Evolutionary conservation across 2,113 vertebrate genomes (phyloP).

Genomic region (Lagopus leucura): DNA sequence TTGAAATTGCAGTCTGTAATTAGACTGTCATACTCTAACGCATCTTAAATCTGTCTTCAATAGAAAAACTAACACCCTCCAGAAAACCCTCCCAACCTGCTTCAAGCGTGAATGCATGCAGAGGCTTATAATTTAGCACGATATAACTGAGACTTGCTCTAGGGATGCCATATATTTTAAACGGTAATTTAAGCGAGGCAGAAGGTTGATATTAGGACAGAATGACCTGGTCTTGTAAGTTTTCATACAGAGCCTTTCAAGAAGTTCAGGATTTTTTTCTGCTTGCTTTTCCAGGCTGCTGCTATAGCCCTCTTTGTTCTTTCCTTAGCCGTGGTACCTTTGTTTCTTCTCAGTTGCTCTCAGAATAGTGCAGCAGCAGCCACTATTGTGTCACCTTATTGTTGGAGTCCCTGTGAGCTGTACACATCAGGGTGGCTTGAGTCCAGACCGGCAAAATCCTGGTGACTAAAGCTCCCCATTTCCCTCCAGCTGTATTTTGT

Average conservation of each 20-base stretch:
- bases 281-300: background rate
- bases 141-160: background rate
- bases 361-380: background rate
- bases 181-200: background rate
- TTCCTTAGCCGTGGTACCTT: background rate
- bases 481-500: background rate
- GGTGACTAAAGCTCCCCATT: background rate
- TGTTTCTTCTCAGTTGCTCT: background rate
- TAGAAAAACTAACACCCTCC: background rate
- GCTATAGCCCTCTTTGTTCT: background rate
- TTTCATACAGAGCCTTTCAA: background rate
- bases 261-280: background rate
- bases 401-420: background rate
- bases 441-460: background rate
- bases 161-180: background rate
- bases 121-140: background rate
- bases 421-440: background rate
- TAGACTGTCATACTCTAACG: constrained; percentile 48
- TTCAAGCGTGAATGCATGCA: background rate
- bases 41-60: constrained; percentile 44
- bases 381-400: background rate
- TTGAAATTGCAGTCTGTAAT: constrained; percentile 60
- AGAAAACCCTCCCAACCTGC: background rate
- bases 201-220: background rate
- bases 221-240: background rate